Evolutionary conservation across 2,888 invertebrate genomes (phyloP).

Genomic region (Neuroscelio doddi): DNA sequence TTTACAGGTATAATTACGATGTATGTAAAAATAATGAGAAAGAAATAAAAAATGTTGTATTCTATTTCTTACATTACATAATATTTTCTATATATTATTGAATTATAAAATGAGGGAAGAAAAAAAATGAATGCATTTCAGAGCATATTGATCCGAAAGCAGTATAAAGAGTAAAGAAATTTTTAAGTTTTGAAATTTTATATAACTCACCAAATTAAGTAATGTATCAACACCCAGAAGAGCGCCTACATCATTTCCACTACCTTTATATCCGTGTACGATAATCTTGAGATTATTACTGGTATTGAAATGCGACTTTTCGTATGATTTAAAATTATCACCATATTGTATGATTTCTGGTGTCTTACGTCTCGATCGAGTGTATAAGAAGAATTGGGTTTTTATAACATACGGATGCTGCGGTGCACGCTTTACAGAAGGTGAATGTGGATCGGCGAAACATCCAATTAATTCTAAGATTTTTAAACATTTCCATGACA

Average conservation of each 20-base stretch:
- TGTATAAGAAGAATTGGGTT: constrained; percentile 75
- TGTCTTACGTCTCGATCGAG: constrained; percentile 66
- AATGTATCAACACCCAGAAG: constrained; percentile 71
- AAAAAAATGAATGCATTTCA: too few species aligned
- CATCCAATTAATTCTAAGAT: constrained; percentile 75
- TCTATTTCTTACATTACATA: background rate
- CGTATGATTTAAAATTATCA: constrained; percentile 72
- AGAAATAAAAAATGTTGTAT: background rate
- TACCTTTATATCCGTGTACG: constrained; percentile 76
- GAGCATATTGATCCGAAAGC: background rate
- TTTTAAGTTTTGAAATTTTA: too few species aligned
- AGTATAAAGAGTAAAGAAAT: too few species aligned
- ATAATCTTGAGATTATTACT: constrained; percentile 73
- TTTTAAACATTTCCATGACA: too few species aligned
- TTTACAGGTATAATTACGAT: too few species aligned
- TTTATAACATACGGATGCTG: constrained; percentile 74
- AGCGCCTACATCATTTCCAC: constrained; percentile 72
- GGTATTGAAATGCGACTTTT: constrained; percentile 71
- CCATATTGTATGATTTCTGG: constrained; percentile 73
- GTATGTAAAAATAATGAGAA: too few species aligned
- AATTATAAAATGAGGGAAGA: too few species aligned
- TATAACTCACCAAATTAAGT: constrained; percentile 73
- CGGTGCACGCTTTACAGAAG: constrained; percentile 74
- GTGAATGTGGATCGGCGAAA: constrained; percentile 73
- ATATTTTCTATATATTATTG: background rate